These are phyloP conservation scores for Crematogaster levior DNA, from an alignment of 2,888 invertebrate species.

Conservation along the genomic window DNA sequence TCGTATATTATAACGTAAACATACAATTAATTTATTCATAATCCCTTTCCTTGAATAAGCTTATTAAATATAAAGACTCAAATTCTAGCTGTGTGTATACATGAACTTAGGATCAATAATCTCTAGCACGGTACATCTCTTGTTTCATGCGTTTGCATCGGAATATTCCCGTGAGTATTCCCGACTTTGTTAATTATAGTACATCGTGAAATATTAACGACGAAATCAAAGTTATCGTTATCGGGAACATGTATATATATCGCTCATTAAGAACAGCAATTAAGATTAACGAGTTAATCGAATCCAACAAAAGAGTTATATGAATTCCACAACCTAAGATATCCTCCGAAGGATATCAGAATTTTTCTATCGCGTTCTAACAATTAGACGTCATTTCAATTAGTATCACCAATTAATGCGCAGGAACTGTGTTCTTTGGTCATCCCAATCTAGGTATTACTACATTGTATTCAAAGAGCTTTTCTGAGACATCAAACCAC, in stretches of 20 bases:
- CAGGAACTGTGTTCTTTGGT: constrained; percentile 39
- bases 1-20: background rate
- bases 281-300: constrained; percentile 5
- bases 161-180: constrained; percentile 51
- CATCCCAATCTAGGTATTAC: constrained; percentile 18
- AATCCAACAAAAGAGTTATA: background rate
- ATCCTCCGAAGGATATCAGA: background rate
- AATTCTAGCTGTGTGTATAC: background rate
- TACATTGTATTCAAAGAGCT: constrained; percentile 40
- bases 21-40: constrained; percentile 9
- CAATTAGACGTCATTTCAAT: background rate
- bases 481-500: constrained; percentile 41
- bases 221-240: constrained; percentile 8
- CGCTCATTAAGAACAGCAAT: background rate
- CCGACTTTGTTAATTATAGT: constrained; percentile 63
- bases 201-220: constrained; percentile 52
- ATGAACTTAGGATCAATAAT: constrained; percentile 13
- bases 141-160: constrained; percentile 43
- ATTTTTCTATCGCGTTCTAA: background rate
- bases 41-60: background rate
- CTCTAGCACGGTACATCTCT: constrained; percentile 42
- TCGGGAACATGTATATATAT: background rate
- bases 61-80: background rate
- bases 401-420: constrained; percentile 13
- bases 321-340: background rate